These are phyloP conservation scores for Mus musculus DNA, from an alignment of 2,113 vertebrate genomes.

Conservation along the genomic window GRCm39 chr10:41947501-41948000, in stretches of 20 bases:
- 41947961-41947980: too few relatives aligned
- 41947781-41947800: not conserved
- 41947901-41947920: not conserved
- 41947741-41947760: not conserved
- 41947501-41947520: not conserved
- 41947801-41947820: not conserved
- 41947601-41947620: constrained; percentile 52
- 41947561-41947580: constrained; percentile 26
- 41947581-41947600: constrained; percentile 27
- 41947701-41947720: not conserved
- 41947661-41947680: constrained; percentile 17
- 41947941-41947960: too few relatives aligned
- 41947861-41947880: not conserved
- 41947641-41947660: constrained; percentile 4
- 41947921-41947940: not conserved
- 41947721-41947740: not conserved
- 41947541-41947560: constrained; percentile 54
- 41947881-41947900: not conserved
- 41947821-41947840: not conserved
- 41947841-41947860: not conserved
- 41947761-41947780: not conserved
- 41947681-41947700: not conserved
- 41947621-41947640: not conserved
- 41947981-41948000: accelerated
- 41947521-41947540: constrained; percentile 31